Conservation (phyloP, 2,113 vertebrate genomes). For the Tricholaema leucomelas region DNA sequence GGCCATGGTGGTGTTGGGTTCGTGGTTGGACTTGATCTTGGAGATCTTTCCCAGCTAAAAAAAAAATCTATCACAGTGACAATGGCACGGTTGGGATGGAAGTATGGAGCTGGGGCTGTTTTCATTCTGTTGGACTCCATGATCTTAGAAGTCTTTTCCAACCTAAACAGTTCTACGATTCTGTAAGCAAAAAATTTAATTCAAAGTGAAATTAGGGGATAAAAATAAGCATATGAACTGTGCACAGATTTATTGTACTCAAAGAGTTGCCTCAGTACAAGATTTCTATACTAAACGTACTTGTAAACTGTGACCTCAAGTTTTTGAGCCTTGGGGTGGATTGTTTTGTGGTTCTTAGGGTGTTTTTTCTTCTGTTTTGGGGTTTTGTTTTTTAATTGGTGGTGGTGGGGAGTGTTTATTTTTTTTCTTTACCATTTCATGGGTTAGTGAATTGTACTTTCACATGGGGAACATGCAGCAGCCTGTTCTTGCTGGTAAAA, state of each 20-base stretch:
- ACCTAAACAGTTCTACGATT: no score
- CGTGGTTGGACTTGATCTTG: no score
- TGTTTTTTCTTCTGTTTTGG: no score
- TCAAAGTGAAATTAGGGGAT: background rate
- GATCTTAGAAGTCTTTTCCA: no score
- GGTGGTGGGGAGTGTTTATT: no score
- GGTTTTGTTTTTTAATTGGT: no score
- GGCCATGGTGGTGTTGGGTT: no score
- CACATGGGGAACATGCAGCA: conserved; percentile 15
- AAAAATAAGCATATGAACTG: background rate
- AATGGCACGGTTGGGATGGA: no score
- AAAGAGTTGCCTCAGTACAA: background rate
- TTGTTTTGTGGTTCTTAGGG: background rate
- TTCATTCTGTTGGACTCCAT: no score
- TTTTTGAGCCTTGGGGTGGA: background rate
- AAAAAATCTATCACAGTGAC: no score
- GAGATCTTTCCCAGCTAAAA: no score
- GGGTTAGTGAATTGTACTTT: conserved; percentile 17
- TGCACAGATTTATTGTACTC: background rate
- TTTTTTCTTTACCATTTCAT: background rate
- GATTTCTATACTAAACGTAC: background rate
- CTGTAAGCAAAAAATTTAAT: background rate
- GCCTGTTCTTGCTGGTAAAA: conserved; percentile 42
- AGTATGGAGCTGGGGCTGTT: no score
- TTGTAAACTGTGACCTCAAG: conserved; percentile 5